These are phyloP conservation scores for Caenorhabditis sp. DNA, from an alignment of 2,888 invertebrate genomes.

Conservation along the genomic window DNA sequence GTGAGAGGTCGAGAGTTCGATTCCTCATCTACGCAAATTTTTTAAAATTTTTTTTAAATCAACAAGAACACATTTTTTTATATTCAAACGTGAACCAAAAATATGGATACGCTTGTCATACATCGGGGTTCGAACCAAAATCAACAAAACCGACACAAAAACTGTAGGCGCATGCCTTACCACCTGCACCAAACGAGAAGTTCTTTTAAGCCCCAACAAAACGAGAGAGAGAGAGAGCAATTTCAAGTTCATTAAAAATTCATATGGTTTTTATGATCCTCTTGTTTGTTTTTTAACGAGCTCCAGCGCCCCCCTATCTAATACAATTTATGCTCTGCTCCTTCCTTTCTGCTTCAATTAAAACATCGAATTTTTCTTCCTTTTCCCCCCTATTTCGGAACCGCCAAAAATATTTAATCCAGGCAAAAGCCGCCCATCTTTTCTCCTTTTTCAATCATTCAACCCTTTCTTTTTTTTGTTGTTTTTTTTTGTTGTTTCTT, in stretches of 20 bases:
- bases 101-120: too few species aligned
- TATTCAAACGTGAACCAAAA: too few species aligned
- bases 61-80: too few species aligned
- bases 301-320: not conserved
- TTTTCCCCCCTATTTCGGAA: not conserved
- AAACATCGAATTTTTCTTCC: not conserved
- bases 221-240: not conserved
- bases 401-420: constrained; percentile 5
- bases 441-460: constrained; percentile 6
- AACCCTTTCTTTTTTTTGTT: not conserved
- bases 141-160: too few species aligned
- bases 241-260: not conserved
- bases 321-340: not conserved
- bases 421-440: not conserved
- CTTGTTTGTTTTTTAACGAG: not conserved
- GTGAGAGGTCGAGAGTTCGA: too few species aligned
- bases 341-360: not conserved
- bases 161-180: too few species aligned
- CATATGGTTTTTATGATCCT: not conserved
- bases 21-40: too few species aligned
- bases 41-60: too few species aligned
- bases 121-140: too few species aligned
- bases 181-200: too few species aligned
- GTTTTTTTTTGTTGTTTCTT: not conserved
- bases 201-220: not conserved